These are phyloP conservation scores for Clarias laeviceps DNA, from an alignment of 2,797 vertebrate species.

Conservation along the genomic window DNA sequence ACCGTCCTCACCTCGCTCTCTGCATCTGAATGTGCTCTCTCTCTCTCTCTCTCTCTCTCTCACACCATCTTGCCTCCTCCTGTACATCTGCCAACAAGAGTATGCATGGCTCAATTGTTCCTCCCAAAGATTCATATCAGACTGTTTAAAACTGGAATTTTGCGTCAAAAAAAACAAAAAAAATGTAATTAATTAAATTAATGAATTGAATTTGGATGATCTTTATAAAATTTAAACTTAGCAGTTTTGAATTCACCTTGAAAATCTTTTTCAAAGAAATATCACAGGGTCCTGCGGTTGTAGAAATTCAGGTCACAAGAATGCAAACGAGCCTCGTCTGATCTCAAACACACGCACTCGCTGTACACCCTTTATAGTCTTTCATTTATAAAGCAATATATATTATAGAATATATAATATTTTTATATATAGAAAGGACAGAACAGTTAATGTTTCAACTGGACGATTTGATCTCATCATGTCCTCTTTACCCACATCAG, in stretches of 20 bases:
- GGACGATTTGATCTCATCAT: no score
- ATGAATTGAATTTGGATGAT: not conserved
- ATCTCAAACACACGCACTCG: not conserved
- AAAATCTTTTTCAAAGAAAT: not conserved
- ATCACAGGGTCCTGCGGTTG: not conserved
- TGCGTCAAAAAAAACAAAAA: not conserved
- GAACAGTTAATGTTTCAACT: no score
- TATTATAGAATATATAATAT: no score
- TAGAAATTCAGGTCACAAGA: not conserved
- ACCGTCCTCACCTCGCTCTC: slow-evolving; percentile 28
- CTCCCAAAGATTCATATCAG: slow-evolving; percentile 1
- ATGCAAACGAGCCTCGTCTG: not conserved
- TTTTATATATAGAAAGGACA: no score
- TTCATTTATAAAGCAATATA: no score
- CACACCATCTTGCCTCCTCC: slow-evolving; percentile 24
- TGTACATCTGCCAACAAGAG: slow-evolving; percentile 54
- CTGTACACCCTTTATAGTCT: no score
- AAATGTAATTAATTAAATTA: no score
- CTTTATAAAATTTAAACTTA: not conserved
- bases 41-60: slow-evolving; percentile 27
- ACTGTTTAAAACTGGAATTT: not conserved
- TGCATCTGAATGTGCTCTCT: slow-evolving; percentile 17
- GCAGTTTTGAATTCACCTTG: not conserved
- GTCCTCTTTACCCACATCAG: no score
- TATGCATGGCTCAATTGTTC: slow-evolving; percentile 28